These are phyloP conservation scores for Ladona fulva DNA, from an alignment of 1,140 invertebrate genomes.

Conservation along the genomic window DNA sequence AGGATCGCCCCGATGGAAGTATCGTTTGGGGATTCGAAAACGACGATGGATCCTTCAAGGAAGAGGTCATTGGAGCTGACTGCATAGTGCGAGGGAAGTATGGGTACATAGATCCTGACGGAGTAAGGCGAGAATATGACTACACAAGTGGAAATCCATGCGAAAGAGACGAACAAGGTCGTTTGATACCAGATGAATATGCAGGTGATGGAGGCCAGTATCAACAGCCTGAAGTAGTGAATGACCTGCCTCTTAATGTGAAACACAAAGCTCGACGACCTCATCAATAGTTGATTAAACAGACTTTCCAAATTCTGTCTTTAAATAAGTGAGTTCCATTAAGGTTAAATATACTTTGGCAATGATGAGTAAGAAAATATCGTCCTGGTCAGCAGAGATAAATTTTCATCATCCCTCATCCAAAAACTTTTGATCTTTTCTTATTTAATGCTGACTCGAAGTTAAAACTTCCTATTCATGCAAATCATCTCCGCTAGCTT, in stretches of 20 bases:
- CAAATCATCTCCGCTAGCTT: too few species aligned
- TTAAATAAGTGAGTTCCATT: too few species aligned
- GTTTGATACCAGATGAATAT: not conserved
- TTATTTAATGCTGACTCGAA: too few species aligned
- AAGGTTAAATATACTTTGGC: too few species aligned
- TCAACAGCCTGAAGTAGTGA: not conserved
- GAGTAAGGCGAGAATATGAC: slow-evolving; percentile 57
- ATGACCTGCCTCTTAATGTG: not conserved
- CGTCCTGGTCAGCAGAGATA: too few species aligned
- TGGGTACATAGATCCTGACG: slow-evolving; percentile 73
- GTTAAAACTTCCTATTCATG: too few species aligned
- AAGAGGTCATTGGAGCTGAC: slow-evolving; percentile 69
- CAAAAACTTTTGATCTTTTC: too few species aligned
- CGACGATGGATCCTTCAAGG: slow-evolving; percentile 68
- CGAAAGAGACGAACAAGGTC: not conserved
- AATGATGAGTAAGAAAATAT: too few species aligned
- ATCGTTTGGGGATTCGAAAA: slow-evolving; percentile 82
- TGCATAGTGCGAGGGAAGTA: slow-evolving; percentile 73
- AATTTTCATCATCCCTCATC: too few species aligned
- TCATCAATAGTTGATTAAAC: not conserved
- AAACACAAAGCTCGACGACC: not conserved
- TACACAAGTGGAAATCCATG: slow-evolving; percentile 36
- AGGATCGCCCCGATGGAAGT: slow-evolving; percentile 69
- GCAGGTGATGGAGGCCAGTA: not conserved
- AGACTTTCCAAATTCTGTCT: too few species aligned